Conservation (phyloP, 1,140 invertebrate species). For the Ridgeia piscesae region DNA sequence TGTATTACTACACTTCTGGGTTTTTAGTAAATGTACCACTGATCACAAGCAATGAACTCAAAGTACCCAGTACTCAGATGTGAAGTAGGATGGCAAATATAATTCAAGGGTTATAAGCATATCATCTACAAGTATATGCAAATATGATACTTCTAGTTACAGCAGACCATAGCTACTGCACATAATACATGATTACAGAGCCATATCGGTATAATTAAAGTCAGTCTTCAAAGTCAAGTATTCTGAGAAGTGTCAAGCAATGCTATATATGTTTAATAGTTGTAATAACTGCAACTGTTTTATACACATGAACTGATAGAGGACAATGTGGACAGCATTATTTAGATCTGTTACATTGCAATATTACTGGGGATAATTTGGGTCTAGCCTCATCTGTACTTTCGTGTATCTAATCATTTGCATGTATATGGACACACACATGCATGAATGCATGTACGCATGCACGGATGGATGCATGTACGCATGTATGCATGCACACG, state of each 20-base stretch:
- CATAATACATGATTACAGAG: background rate
- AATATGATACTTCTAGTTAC: background rate
- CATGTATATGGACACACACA: too few relatives aligned
- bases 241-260: background rate
- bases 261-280: background rate
- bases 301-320: background rate
- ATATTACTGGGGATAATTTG: too few relatives aligned
- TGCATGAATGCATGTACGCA: too few relatives aligned
- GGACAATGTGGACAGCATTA: too few relatives aligned
- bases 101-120: background rate
- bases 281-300: background rate
- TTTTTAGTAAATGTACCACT: background rate
- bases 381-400: too few relatives aligned
- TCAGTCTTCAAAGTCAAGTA: background rate
- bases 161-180: background rate
- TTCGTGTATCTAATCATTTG: too few relatives aligned
- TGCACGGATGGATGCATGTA: too few relatives aligned
- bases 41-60: background rate
- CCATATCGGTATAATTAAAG: background rate
- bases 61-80: background rate
- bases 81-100: background rate
- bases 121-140: background rate
- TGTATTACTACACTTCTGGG: background rate
- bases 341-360: too few relatives aligned
- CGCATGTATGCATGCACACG: background rate